A percentile compares a stretch with the other conserved stretches of the same genome.
Evolutionary conservation across 2,797 vertebrate genomes (phyloP).

Genomic region (Spatula clypeata): DNA sequence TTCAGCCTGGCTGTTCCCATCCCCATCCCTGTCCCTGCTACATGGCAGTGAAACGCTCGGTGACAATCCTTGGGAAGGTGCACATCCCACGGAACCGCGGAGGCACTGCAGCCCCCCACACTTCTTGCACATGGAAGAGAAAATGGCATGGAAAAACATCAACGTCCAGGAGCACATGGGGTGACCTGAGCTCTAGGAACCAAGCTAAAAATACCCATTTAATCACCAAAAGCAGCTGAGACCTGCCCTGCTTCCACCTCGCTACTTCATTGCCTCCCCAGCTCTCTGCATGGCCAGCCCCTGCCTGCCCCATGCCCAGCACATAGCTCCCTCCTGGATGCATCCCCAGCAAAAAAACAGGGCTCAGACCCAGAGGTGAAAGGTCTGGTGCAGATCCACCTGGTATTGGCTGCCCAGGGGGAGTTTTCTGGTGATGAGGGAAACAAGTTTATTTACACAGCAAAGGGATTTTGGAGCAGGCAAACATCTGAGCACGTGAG

Average conservation of each 20-base stretch:
- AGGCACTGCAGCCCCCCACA: neutral
- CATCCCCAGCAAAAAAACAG: neutral
- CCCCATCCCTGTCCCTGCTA: accelerated
- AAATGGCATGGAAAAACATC: neutral
- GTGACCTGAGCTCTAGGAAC: neutral
- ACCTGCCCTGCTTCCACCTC: constrained; percentile 39
- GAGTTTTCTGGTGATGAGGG: constrained; percentile 45
- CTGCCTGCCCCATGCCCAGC: no score
- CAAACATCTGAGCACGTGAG: constrained; percentile 62
- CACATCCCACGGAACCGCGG: neutral
- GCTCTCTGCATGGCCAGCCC: neutral
- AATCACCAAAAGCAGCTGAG: constrained; percentile 58
- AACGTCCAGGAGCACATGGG: neutral
- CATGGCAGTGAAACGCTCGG: accelerated
- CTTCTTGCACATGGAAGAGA: neutral
- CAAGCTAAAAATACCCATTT: constrained; percentile 46
- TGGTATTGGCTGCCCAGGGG: neutral
- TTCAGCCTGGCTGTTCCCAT: neutral
- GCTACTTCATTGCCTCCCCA: neutral
- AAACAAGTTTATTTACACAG: constrained; percentile 70
- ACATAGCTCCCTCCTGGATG: neutral
- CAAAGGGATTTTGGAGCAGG: constrained; percentile 64
- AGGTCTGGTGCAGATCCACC: neutral
- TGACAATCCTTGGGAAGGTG: neutral
- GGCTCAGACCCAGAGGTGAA: neutral